Percentiles rank a stretch among this genome's conserved stretches.
These are phyloP conservation scores for Cephus pygmeus DNA, from an alignment of 2,888 invertebrate species.

Conservation along the genomic window DNA sequence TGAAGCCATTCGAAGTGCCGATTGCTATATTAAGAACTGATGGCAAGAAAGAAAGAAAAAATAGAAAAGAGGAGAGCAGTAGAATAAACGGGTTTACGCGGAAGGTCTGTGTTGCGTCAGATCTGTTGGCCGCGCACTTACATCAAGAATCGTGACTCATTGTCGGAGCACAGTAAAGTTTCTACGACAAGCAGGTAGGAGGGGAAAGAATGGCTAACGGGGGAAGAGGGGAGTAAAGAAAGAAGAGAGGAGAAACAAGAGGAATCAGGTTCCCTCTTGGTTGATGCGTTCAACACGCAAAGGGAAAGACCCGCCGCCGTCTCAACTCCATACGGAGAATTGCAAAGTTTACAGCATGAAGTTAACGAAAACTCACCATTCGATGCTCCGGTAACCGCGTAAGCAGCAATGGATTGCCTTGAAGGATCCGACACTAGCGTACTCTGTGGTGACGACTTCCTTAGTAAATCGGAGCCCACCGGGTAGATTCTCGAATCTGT, in stretches of 20 bases:
- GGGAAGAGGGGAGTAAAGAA: slow-evolving; percentile 4
- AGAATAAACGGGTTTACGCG: not conserved
- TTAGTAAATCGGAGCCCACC: slow-evolving; percentile 80
- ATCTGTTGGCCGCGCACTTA: not conserved
- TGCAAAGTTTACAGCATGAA: slow-evolving; percentile 17
- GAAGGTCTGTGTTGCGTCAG: not conserved
- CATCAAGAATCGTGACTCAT: not conserved
- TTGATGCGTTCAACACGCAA: not conserved
- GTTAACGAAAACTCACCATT: slow-evolving; percentile 74
- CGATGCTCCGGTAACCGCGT: slow-evolving; percentile 81
- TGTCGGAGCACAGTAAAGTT: not conserved
- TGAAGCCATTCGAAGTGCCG: not conserved
- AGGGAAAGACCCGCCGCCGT: slow-evolving; percentile 17
- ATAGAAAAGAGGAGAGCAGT: slow-evolving; percentile 7
- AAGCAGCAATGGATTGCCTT: slow-evolving; percentile 84
- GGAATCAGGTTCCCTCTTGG: not conserved
- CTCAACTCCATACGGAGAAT: slow-evolving; percentile 27
- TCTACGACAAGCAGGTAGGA: not conserved
- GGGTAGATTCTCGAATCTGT: slow-evolving; percentile 71
- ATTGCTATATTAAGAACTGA: not conserved
- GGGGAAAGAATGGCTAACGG: slow-evolving; percentile 13
- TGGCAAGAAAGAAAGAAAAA: slow-evolving; percentile 15
- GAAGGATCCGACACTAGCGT: slow-evolving; percentile 76
- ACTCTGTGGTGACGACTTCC: slow-evolving; percentile 76
- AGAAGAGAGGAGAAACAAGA: slow-evolving; percentile 1